Percentiles rank a stretch among this genome's conserved stretches.
phyloP scores from a whole-genome alignment of 2,888 invertebrate genomes.

The Steromphala cineraria region DNA sequence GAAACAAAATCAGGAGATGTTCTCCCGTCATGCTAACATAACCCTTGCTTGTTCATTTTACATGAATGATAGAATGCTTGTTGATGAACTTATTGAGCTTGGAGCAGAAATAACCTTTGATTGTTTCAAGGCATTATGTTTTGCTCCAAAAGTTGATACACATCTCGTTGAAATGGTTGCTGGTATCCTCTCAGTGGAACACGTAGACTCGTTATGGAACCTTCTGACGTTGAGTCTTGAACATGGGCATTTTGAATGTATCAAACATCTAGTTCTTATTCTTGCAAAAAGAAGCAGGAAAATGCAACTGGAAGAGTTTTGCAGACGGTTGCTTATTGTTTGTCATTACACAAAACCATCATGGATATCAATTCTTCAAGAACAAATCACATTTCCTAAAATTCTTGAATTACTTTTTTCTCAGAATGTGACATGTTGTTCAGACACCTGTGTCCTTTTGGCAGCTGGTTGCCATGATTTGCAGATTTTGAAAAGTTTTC shows the following conservation, averaged over 20 bases:
- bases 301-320: not conserved
- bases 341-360: not conserved
- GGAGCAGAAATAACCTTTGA: not conserved
- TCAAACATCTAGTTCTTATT: not conserved
- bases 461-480: not conserved
- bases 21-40: no score
- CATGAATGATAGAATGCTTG: no score
- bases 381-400: not conserved
- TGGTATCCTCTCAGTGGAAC: no score
- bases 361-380: not conserved
- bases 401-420: not conserved
- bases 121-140: not conserved
- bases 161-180: no score
- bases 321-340: not conserved
- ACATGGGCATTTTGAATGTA: not conserved
- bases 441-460: not conserved
- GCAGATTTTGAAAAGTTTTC: not conserved
- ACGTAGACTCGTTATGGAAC: not conserved
- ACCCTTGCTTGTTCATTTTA: no score
- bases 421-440: not conserved
- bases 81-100: not conserved
- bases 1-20: no score
- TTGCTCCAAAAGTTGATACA: not conserved
- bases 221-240: not conserved
- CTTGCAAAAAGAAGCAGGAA: not conserved